A percentile compares a stretch with the other conserved stretches of the same genome.
These are phyloP conservation scores for Malurus alboscapulatus DNA, from an alignment of 2,113 vertebrate species.

Conservation along the genomic window DNA sequence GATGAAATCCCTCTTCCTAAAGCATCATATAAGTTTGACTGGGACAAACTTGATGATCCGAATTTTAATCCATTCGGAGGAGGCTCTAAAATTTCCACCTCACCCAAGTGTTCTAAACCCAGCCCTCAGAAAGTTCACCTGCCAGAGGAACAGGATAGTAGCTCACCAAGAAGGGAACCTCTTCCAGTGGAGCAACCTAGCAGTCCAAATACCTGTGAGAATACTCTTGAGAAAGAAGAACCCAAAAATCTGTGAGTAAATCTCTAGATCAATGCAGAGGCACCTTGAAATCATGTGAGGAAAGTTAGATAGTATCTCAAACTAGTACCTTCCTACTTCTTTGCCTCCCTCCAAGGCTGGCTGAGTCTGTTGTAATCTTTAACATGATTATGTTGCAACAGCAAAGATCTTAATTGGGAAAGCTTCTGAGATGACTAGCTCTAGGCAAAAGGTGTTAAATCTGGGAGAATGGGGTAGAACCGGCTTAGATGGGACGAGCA, in stretches of 20 bases:
- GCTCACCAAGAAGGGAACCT: neutral
- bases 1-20: slow-evolving; percentile 48
- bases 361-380: neutral
- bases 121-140: neutral
- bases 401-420: neutral
- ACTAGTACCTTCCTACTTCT: neutral
- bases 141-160: neutral
- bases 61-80: slow-evolving; percentile 77
- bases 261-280: neutral
- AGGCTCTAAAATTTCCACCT: slow-evolving; percentile 62
- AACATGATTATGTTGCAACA: neutral
- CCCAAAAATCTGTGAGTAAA: slow-evolving; percentile 36
- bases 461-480: neutral
- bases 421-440: neutral
- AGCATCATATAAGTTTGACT: slow-evolving; percentile 71
- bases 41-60: slow-evolving; percentile 78
- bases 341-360: neutral
- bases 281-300: neutral
- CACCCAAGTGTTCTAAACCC: slow-evolving; percentile 27
- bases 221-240: neutral
- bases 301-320: neutral
- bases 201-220: neutral
- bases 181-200: neutral
- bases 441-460: neutral
- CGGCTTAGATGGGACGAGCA: neutral